phyloP scores from a whole-genome alignment of 1,140 invertebrate genomes.

The Ips nitidus region DNA sequence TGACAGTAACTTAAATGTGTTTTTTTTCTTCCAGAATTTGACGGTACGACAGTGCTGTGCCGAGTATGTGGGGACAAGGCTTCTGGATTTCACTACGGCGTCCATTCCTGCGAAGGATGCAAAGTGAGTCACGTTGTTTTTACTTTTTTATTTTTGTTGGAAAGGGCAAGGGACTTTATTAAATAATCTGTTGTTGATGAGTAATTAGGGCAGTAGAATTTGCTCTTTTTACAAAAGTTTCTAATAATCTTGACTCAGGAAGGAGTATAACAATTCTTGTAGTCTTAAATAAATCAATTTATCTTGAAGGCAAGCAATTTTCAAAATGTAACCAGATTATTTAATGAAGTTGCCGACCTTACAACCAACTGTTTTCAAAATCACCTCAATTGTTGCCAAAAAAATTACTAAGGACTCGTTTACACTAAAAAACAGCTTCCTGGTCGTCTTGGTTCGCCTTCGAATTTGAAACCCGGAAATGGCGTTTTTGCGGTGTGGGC shows the following conservation, averaged over 20 bases:
- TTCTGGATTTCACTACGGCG: conserved; percentile 98
- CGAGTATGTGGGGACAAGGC: conserved; percentile 98
- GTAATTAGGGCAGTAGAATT: too few species aligned
- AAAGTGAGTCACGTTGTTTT: conserved; percentile 74
- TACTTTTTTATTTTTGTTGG: neutral
- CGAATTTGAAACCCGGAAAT: conserved; percentile 14
- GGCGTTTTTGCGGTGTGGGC: neutral
- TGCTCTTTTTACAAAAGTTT: too few species aligned
- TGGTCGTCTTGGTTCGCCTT: neutral
- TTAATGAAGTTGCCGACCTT: neutral
- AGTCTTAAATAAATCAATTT: too few species aligned
- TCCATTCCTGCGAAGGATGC: conserved; percentile 99
- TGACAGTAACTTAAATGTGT: neutral
- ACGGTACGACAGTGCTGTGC: conserved; percentile 95
- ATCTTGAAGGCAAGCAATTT: neutral
- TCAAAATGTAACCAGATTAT: neutral
- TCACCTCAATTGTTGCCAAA: neutral
- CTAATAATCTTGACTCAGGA: too few species aligned
- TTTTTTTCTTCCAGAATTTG: conserved; percentile 88
- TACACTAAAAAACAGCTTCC: neutral
- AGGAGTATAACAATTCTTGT: too few species aligned
- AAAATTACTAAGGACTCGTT: conserved; percentile 37
- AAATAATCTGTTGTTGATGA: too few species aligned
- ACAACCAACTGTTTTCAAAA: neutral
- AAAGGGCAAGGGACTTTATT: too few species aligned